These are phyloP conservation scores for Apotomis turbidana DNA, from an alignment of 2,888 invertebrate genomes.

Conservation along the genomic window DNA sequence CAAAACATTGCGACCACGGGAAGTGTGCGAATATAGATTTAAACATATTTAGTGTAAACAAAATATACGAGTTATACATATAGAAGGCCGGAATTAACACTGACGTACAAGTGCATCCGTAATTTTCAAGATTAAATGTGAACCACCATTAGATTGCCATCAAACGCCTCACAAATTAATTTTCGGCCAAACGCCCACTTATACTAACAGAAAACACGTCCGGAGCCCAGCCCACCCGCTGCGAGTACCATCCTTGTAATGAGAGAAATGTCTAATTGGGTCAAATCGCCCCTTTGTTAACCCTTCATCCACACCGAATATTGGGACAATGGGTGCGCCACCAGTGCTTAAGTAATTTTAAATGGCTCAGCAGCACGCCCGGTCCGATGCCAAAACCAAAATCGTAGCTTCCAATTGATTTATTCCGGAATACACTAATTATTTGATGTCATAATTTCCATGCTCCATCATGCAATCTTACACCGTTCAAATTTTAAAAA, in stretches of 20 bases:
- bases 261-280: constrained; percentile 53
- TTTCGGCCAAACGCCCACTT: constrained; percentile 42
- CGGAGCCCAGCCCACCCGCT: constrained; percentile 43
- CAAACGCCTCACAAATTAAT: constrained; percentile 42
- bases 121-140: background rate
- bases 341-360: constrained; percentile 49
- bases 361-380: constrained; percentile 18
- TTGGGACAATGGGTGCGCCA: constrained; percentile 47
- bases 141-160: constrained; percentile 4
- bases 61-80: too few species aligned
- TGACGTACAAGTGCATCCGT: background rate
- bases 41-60: too few species aligned
- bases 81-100: too few species aligned
- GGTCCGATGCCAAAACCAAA: constrained; percentile 1
- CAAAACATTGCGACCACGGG: too few species aligned
- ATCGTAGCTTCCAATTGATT: background rate
- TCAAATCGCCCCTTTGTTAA: constrained; percentile 50
- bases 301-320: constrained; percentile 45
- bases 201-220: constrained; percentile 42
- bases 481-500: background rate
- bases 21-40: too few species aligned
- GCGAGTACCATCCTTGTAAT: constrained; percentile 43
- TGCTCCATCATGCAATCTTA: too few species aligned
- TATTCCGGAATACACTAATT: background rate
- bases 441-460: too few species aligned